Conservation (phyloP, 2,888 invertebrate species). For the Prosopocoilus inquinatus region DNA sequence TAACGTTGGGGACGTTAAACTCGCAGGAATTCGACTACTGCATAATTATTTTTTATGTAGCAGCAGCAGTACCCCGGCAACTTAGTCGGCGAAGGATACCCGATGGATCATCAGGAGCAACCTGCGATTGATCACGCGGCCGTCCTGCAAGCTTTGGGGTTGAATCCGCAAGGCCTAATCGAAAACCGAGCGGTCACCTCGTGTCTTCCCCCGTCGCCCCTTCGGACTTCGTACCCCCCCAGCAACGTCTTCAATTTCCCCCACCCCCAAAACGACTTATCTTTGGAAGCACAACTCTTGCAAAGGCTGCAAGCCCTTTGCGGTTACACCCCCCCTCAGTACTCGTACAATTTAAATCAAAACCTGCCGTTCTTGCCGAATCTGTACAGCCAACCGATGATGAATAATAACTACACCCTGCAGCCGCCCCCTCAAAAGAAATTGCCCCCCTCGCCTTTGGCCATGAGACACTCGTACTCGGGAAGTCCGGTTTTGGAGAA, state of each 20-base stretch:
- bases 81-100: slow-evolving; percentile 20
- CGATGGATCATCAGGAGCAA: slow-evolving; percentile 28
- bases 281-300: slow-evolving; percentile 52
- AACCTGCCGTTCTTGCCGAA: slow-evolving; percentile 28
- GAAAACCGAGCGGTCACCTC: slow-evolving; percentile 46
- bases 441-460: slow-evolving; percentile 39
- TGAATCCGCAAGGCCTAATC: slow-evolving; percentile 42
- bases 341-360: slow-evolving; percentile 35
- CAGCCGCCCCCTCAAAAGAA: slow-evolving; percentile 47
- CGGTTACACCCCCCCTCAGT: slow-evolving; percentile 46
- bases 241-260: slow-evolving; percentile 42
- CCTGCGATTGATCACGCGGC: slow-evolving; percentile 35
- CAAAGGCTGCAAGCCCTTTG: slow-evolving; percentile 55
- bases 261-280: slow-evolving; percentile 36
- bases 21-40: too few species aligned
- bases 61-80: slow-evolving; percentile 29
- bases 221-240: slow-evolving; percentile 39
- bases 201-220: slow-evolving; percentile 45
- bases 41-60: slow-evolving; percentile 6
- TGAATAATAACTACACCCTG: slow-evolving; percentile 42
- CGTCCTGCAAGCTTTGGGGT: slow-evolving; percentile 39
- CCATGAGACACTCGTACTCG: slow-evolving; percentile 41
- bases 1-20: neutral
- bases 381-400: slow-evolving; percentile 35
- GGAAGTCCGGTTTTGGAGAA: slow-evolving; percentile 39